Base-by-base conservation (phyloP, 2,888 invertebrate species). In the Cheilosia vernalis region DNA sequence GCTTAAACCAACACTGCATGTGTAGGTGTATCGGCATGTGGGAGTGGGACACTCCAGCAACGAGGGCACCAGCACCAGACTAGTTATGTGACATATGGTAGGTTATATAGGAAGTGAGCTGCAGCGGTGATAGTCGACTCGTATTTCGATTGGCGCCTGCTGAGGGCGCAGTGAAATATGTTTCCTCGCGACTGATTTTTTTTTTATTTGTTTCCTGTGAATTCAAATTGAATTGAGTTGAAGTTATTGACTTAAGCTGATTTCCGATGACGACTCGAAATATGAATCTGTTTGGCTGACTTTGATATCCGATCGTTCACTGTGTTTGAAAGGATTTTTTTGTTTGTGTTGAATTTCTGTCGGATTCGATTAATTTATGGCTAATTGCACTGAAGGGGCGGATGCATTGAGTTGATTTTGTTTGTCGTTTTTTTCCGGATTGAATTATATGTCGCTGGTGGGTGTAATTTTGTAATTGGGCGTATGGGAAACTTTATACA, bases 211-310 rank as follows among this genome's bases (percentile, higher is more conserved):
- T 49, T 51, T 24, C 27, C 1, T 78, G 30, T 67, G 4, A 47
- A 21, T 64, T 58, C 40, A 70, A 77, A 64, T 70, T 77, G 81
- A 69, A 63, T 77, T 51, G 76, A 56, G 56, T 64, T 63, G 64
- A 70, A 82, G 63, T 69, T 76, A 74, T 81, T 81, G 76, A 76
- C 76, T 81, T 81, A 69, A 81, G 56, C 56, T 69, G 81, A 76
- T 81, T 81, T 72, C 67, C 76, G 74, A 17, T 76, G 42, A 70
- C 64, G 51, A 76, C 37, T 70, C 51, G 64, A 76, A 70, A 76
- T 82, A 70, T 77, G 69, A 70, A 82, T 76, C 76, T 77, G 51
- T 58, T 76, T 76, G 67, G 33, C 21, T 69, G 56, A n/a, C 67
- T 73, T 61, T 69, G 76, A 76, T 81, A 76, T 67, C 64, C 63